A percentile compares a stretch with the other conserved stretches of the same genome.
These are phyloP conservation scores for Brachyhypopomus gauderio DNA, from an alignment of 2,113 vertebrate genomes.

Conservation along the genomic window DNA sequence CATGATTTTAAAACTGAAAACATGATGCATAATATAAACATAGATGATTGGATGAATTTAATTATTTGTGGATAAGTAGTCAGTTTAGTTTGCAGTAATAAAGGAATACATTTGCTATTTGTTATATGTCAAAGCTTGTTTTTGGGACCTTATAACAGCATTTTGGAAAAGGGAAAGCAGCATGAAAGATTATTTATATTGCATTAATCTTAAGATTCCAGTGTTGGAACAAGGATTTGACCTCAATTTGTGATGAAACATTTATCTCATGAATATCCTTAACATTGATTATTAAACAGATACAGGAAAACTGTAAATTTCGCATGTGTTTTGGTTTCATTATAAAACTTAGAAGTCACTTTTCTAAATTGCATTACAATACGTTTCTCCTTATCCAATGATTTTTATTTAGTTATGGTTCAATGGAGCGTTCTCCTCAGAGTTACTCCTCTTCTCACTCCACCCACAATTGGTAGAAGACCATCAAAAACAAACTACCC, in stretches of 20 bases:
- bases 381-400: too few relatives aligned
- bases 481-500: background rate
- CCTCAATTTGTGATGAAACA: background rate
- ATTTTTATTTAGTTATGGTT: background rate
- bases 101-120: constrained; percentile 36
- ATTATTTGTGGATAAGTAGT: constrained; percentile 40
- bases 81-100: constrained; percentile 44
- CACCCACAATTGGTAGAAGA: background rate
- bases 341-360: background rate
- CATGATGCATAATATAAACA: constrained; percentile 21
- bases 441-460: background rate
- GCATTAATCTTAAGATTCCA: background rate
- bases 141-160: constrained; percentile 29
- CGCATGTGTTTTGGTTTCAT: background rate
- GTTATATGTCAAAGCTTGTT: constrained; percentile 39
- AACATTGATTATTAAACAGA: constrained; percentile 17
- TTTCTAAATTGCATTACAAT: too few relatives aligned
- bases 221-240: background rate
- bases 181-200: constrained; percentile 31
- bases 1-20: constrained; percentile 39
- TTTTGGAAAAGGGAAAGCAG: background rate
- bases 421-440: background rate
- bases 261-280: background rate
- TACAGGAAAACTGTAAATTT: background rate
- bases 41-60: constrained; percentile 39